Evolutionary conservation across 2,888 invertebrate species (phyloP), one percentile per base, ranked within the genome.

Genomic region (Heliconius ismenius): DNA sequence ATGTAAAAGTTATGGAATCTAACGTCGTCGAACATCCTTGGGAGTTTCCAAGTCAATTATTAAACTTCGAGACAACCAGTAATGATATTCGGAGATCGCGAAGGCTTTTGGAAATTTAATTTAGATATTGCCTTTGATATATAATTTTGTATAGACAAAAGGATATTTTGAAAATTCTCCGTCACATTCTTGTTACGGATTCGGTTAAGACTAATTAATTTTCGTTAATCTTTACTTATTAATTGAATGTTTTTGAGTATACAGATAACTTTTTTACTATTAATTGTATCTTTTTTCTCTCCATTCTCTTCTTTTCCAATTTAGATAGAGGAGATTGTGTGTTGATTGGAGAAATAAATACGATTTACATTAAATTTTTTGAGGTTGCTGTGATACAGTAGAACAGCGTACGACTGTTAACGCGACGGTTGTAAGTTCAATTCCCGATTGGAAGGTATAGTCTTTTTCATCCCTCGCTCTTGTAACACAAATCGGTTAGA

Each of bases 11-110:
- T 43, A 7, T 65, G 39, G 39, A 39, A n/a, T 67, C 39, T 43
- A 39, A 24, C 39, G 15, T 39, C 36, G 65, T 24, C 39, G 65
- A 32, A 32, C 26, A 36, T 62, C 78, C 67, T 68, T 73, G 24
- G 13, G 60, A 79, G 72, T 77, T 77, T 68, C 10, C 28, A 69
- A 75, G 75, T 79, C 67, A 76, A 76, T 79, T 73, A 79, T 73
- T 68, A 75, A 73, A 73, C 72, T 79, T 79, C 49, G 63, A 49
- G 15, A 73, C 60, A 72, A 67, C 72, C 54, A 58, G 49, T 74
- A 79, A 76, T 76, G 60, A 70, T 65, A 79, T 79, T 76, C 74
- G 58, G 63, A 67, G 76, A 72, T 73, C 49, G 60, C 64, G 36
- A 39, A 74, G 76, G 74, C 78, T 78, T 76, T 68, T 60, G 74